Evolutionary conservation across 2,797 vertebrate genomes (phyloP).

Genomic region (Crenichthys baileyi): DNA sequence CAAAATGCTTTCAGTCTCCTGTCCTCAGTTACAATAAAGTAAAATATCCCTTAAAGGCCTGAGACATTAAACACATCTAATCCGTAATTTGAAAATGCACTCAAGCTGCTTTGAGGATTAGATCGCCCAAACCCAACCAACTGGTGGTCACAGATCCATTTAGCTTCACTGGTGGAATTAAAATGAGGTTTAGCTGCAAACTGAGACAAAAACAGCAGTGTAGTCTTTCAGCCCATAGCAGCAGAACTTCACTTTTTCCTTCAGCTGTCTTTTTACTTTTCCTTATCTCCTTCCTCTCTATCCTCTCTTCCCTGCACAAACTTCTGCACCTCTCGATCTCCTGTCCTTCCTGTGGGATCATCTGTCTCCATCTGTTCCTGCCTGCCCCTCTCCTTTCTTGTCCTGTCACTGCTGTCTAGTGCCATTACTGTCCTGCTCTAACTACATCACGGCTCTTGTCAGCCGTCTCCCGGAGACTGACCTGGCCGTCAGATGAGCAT

Average conservation of each 20-base stretch:
- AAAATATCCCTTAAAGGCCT: not conserved
- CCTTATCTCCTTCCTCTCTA: constrained; percentile 8
- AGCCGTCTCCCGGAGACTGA: constrained; percentile 57
- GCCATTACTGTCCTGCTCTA: constrained; percentile 64
- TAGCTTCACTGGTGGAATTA: constrained; percentile 18
- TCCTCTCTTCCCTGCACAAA: constrained; percentile 11
- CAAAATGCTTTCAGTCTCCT: not conserved
- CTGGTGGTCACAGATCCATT: constrained; percentile 25
- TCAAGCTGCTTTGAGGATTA: constrained; percentile 26
- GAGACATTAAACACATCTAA: constrained; percentile 1
- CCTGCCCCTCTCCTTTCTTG: constrained; percentile 43
- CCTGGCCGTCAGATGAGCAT: constrained; percentile 49
- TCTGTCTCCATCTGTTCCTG: constrained; percentile 72
- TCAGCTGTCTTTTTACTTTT: not conserved
- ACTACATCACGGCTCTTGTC: constrained; percentile 68
- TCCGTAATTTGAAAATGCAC: constrained; percentile 19
- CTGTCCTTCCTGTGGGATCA: constrained; percentile 58
- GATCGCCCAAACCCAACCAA: constrained; percentile 22
- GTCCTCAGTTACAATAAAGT: not conserved
- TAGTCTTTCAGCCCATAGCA: constrained; percentile 29
- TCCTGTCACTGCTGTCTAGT: constrained; percentile 70
- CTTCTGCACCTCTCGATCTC: constrained; percentile 36
- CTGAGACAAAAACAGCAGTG: not conserved
- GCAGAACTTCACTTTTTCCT: constrained; percentile 30
- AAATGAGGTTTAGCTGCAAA: constrained; percentile 19